phyloP scores from a whole-genome alignment of 1,140 invertebrate species.

The Pachyrhynchus sulphureomaculatus region DNA sequence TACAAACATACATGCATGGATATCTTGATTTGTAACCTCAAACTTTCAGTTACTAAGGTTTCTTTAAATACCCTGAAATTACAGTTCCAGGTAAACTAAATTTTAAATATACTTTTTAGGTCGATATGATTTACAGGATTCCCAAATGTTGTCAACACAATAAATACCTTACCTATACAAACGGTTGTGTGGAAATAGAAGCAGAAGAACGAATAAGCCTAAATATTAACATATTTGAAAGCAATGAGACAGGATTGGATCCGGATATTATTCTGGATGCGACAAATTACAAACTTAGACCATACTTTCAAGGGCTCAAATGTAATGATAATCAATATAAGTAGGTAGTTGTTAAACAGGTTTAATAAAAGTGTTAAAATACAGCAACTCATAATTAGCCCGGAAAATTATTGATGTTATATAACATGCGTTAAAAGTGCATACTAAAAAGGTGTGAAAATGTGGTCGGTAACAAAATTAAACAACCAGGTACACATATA shows the following conservation, averaged over 20 bases:
- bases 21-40: too few species aligned
- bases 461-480: too few species aligned
- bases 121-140: conserved; percentile 17
- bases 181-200: neutral
- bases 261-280: conserved; percentile 22
- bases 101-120: too few species aligned
- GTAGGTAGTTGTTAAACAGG: neutral
- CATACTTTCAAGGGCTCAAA: conserved; percentile 10
- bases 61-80: too few species aligned
- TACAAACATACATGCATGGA: too few species aligned
- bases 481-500: too few species aligned
- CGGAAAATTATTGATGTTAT: too few species aligned
- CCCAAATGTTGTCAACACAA: conserved; percentile 21
- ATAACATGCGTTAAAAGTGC: too few species aligned
- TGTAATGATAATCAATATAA: conserved; percentile 4
- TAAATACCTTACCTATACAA: conserved; percentile 30
- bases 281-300: conserved; percentile 3
- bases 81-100: too few species aligned
- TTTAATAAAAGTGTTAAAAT: neutral
- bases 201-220: conserved; percentile 63
- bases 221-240: conserved; percentile 75
- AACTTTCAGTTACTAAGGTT: too few species aligned
- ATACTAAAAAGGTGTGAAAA: too few species aligned
- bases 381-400: neutral
- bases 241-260: conserved; percentile 33